These are phyloP conservation scores for Channa argus DNA, from an alignment of 2,113 vertebrate genomes.

Conservation along the genomic window DNA sequence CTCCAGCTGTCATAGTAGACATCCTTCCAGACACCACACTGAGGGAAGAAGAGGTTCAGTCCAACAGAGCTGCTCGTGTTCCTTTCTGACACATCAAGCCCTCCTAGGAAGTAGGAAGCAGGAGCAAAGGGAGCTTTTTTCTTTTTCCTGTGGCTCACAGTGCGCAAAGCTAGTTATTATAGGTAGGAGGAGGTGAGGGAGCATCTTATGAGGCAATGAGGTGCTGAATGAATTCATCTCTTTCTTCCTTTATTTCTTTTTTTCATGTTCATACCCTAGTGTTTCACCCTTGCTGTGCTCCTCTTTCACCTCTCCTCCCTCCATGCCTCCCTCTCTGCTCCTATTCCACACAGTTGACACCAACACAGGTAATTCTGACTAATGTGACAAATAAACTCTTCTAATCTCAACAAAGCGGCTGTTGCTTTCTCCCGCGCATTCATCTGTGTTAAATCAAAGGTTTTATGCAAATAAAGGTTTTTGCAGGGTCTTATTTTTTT, in stretches of 20 bases:
- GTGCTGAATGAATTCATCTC: conserved; percentile 43
- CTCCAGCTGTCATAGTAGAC: conserved; percentile 73
- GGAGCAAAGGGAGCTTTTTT: conserved; percentile 63
- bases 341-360: conserved; percentile 63
- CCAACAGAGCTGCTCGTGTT: conserved; percentile 58
- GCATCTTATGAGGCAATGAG: conserved; percentile 52
- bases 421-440: conserved; percentile 64
- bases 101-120: conserved; percentile 59
- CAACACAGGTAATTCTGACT: conserved; percentile 83
- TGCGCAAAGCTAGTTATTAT: conserved; percentile 70
- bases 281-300: conserved; percentile 28
- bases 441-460: conserved; percentile 83
- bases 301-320: conserved; percentile 45
- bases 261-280: conserved; percentile 21
- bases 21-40: conserved; percentile 68
- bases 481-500: conserved; percentile 66
- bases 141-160: conserved; percentile 59
- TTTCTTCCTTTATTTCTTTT: conserved; percentile 38
- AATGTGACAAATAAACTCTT: conserved; percentile 85
- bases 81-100: conserved; percentile 57
- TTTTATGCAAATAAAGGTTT: conserved; percentile 83
- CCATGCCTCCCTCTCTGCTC: conserved; percentile 23
- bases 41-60: conserved; percentile 64
- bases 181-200: conserved; percentile 56
- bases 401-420: conserved; percentile 83